Evolutionary conservation across 2,797 vertebrate genomes (phyloP).

Genomic region (Streptopelia turtur): DNA sequence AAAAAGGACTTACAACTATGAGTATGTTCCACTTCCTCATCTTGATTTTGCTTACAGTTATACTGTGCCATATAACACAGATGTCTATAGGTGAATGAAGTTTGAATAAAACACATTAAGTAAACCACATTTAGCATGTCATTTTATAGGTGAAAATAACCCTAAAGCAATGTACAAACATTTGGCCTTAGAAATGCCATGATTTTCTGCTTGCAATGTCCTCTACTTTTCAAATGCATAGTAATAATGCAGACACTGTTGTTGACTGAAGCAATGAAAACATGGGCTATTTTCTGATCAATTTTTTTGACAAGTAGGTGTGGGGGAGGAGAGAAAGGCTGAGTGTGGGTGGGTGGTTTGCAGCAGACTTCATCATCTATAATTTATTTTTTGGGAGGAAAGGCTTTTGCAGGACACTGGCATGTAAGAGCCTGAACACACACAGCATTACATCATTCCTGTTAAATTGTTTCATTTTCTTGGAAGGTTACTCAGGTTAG

Average conservation of each 20-base stretch:
- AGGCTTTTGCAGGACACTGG: slow-evolving; percentile 44
- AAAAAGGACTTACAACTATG: neutral
- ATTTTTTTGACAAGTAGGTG: slow-evolving; percentile 43
- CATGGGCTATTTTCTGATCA: neutral
- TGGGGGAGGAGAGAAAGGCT: slow-evolving; percentile 7
- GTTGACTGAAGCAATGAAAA: slow-evolving; percentile 32
- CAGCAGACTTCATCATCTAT: slow-evolving; percentile 23
- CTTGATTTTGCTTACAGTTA: slow-evolving; percentile 15
- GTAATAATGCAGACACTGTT: neutral
- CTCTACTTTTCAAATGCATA: slow-evolving; percentile 16
- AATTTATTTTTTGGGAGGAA: slow-evolving; percentile 48
- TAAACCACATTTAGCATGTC: neutral
- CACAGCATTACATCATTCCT: slow-evolving; percentile 56
- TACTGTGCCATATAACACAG: slow-evolving; percentile 29
- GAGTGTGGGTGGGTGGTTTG: neutral
- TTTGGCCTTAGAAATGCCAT: neutral
- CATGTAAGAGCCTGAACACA: slow-evolving; percentile 24
- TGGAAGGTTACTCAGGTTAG: slow-evolving; percentile 27
- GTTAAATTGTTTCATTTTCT: slow-evolving; percentile 66
- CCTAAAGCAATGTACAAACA: slow-evolving; percentile 20
- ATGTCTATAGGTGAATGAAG: slow-evolving; percentile 29
- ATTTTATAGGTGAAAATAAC: slow-evolving; percentile 33
- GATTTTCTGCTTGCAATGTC: neutral
- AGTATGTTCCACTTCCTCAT: slow-evolving; percentile 14
- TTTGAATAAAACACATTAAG: neutral